These are phyloP conservation scores for Dasypolia templi DNA, from an alignment of 2,888 invertebrate genomes.

Conservation along the genomic window DNA sequence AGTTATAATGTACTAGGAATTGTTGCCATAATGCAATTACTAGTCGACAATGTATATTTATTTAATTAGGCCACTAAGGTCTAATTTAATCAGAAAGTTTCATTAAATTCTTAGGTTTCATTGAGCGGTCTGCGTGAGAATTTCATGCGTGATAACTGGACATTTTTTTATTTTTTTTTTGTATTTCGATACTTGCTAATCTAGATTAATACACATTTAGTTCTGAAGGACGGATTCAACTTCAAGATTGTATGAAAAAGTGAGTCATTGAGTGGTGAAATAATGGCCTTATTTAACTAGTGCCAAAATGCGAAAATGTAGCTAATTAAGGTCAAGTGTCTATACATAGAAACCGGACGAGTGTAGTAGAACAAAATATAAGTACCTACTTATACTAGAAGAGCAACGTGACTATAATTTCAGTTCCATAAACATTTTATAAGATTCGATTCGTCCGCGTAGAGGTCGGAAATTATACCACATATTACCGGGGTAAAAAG, in stretches of 20 bases:
- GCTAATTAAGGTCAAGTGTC: slow-evolving; percentile 46
- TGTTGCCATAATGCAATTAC: neutral
- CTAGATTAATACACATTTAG: slow-evolving; percentile 9
- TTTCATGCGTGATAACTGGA: slow-evolving; percentile 25
- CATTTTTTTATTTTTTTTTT: slow-evolving; percentile 1
- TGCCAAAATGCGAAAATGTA: slow-evolving; percentile 26
- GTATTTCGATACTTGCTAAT: slow-evolving; percentile 7
- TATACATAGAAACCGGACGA: neutral
- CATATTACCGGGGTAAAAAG: no score
- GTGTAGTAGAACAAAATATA: neutral
- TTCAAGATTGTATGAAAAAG: slow-evolving; percentile 1
- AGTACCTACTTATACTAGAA: neutral
- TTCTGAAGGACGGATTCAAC: slow-evolving; percentile 16
- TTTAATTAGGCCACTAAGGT: neutral
- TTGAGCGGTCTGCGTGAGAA: slow-evolving; percentile 21
- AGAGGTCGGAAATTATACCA: no score
- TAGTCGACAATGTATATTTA: neutral
- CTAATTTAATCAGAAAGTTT: slow-evolving; percentile 1
- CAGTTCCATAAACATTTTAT: slow-evolving; percentile 1
- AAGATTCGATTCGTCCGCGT: slow-evolving; percentile 22
- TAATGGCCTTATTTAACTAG: slow-evolving; percentile 13
- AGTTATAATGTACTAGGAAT: neutral
- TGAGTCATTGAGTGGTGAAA: slow-evolving; percentile 22
- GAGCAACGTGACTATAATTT: neutral
- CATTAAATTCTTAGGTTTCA: slow-evolving; percentile 13